Conservation (phyloP, 2,797 vertebrate species). For the Spondyliosoma cantharus region DNA sequence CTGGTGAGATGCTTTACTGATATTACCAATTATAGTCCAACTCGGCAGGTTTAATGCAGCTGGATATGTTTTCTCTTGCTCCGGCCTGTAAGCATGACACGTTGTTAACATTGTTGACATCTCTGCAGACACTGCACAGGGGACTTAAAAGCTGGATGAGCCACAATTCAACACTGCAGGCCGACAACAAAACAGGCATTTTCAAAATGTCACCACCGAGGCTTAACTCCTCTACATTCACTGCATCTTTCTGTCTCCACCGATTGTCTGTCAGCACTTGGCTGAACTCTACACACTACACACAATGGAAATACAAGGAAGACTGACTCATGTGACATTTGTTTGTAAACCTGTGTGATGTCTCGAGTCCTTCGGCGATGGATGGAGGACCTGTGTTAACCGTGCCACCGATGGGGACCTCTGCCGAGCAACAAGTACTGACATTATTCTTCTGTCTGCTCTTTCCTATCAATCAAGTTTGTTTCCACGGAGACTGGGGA, state of each 20-base stretch:
- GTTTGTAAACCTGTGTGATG: slow-evolving; percentile 72
- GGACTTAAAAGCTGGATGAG: slow-evolving; percentile 54
- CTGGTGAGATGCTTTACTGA: slow-evolving; percentile 41
- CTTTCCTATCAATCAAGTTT: slow-evolving; percentile 77
- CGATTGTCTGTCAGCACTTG: slow-evolving; percentile 61
- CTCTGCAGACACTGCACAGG: slow-evolving; percentile 49
- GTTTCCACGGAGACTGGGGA: slow-evolving; percentile 57
- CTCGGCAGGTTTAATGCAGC: slow-evolving; percentile 55
- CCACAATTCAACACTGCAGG: slow-evolving; percentile 44
- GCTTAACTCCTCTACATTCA: slow-evolving; percentile 68
- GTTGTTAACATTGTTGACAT: slow-evolving; percentile 58
- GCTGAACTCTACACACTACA: slow-evolving; percentile 51
- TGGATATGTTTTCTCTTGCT: slow-evolving; percentile 55
- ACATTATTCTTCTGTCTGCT: slow-evolving; percentile 68
- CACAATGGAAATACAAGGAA: slow-evolving; percentile 57
- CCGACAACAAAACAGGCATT: slow-evolving; percentile 64
- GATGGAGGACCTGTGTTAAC: slow-evolving; percentile 70
- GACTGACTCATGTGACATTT: slow-evolving; percentile 77
- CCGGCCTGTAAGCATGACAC: slow-evolving; percentile 34
- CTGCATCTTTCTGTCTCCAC: slow-evolving; percentile 47
- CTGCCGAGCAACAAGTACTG: slow-evolving; percentile 72
- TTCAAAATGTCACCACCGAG: slow-evolving; percentile 77
- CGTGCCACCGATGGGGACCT: slow-evolving; percentile 66
- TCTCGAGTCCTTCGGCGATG: slow-evolving; percentile 54
- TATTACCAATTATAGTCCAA: slow-evolving; percentile 51